Evolutionary conservation across 1,140 invertebrate genomes (phyloP).

Genomic region (Macrostomum lignano): DNA sequence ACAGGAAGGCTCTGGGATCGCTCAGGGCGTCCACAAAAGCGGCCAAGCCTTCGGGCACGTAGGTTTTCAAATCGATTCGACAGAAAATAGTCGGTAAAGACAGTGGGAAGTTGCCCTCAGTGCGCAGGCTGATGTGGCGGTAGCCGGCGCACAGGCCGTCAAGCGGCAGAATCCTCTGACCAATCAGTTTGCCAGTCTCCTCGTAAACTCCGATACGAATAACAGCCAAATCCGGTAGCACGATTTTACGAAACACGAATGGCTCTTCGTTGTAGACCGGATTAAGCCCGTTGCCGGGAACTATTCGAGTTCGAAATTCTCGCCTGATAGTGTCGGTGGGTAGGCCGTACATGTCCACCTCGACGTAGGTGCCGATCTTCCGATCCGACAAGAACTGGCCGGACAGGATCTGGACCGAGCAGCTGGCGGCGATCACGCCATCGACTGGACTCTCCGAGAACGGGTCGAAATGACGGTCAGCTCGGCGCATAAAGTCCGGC

Average conservation of each 20-base stretch:
- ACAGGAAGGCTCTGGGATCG: conserved; percentile 67
- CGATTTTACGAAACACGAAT: conserved; percentile 36
- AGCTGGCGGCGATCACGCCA: conserved; percentile 91
- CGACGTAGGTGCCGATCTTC: conserved; percentile 92
- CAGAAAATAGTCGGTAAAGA: conserved; percentile 92
- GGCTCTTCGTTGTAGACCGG: conserved; percentile 41
- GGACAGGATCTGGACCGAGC: conserved; percentile 84
- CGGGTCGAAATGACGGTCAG: conserved; percentile 83
- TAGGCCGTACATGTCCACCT: conserved; percentile 97
- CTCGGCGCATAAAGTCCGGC: conserved; percentile 89
- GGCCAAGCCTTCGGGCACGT: conserved; percentile 68
- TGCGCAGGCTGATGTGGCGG: conserved; percentile 76
- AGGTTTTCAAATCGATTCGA: conserved; percentile 94
- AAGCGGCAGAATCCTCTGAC: conserved; percentile 78
- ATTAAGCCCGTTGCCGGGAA: conserved; percentile 72
- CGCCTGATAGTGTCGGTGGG: conserved; percentile 93
- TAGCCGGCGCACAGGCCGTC: conserved; percentile 86
- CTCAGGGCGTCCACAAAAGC: conserved; percentile 89
- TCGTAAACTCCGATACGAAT: conserved; percentile 91
- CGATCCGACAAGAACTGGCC: conserved; percentile 97
- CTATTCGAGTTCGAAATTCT: conserved; percentile 77
- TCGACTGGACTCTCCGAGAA: conserved; percentile 96
- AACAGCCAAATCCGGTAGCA: conserved; percentile 83
- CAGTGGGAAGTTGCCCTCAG: conserved; percentile 94
- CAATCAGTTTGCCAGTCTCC: conserved; percentile 78